These are phyloP conservation scores for Hippocampus kuda DNA, from an alignment of 2,797 vertebrate genomes.

Conservation along the genomic window DNA sequence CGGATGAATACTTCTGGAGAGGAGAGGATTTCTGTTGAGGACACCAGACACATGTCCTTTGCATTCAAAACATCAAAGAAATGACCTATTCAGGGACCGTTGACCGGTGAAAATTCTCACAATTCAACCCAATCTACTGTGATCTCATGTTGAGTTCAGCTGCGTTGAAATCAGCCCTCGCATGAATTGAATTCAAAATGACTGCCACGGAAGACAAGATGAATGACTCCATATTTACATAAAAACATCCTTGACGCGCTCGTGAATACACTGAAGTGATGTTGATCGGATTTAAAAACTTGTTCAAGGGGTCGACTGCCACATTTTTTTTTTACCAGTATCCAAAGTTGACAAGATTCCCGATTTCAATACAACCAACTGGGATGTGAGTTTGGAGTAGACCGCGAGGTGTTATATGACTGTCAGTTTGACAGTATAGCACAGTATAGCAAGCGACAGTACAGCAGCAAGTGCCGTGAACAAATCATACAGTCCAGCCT, in stretches of 20 bases:
- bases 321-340: neutral
- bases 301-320: neutral
- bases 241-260: neutral
- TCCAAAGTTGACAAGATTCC: neutral
- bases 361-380: neutral
- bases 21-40: neutral
- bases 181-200: neutral
- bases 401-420: neutral
- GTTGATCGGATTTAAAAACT: no score
- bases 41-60: neutral
- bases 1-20: no score
- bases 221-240: neutral
- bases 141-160: no score
- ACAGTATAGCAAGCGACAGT: constrained; percentile 23
- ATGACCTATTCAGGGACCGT: neutral
- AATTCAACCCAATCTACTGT: neutral
- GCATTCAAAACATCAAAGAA: neutral
- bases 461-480: constrained; percentile 19
- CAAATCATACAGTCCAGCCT: neutral
- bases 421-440: constrained; percentile 1
- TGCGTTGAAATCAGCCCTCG: neutral
- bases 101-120: neutral
- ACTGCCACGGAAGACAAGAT: neutral
- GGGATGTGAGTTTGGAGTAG: neutral
- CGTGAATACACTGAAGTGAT: no score